These are phyloP conservation scores for Polypedilum vanderplanki DNA, from an alignment of 1,140 invertebrate genomes.

Conservation along the genomic window DNA sequence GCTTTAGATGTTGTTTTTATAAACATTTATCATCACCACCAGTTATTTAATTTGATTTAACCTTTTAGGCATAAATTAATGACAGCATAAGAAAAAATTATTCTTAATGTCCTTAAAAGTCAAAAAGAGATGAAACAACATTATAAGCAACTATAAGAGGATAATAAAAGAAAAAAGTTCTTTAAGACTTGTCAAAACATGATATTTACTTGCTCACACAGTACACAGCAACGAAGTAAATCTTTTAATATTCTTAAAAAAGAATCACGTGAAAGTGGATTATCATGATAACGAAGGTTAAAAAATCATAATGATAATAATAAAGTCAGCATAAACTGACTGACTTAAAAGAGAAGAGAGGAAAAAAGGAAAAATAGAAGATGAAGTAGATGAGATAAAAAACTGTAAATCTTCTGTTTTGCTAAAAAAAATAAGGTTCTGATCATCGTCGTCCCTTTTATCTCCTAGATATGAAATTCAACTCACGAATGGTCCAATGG, in stretches of 20 bases:
- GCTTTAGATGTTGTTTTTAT: too few species aligned
- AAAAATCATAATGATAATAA: constrained; percentile 4
- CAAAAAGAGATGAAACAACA: too few species aligned
- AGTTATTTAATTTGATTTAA: too few species aligned
- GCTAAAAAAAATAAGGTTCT: constrained; percentile 6
- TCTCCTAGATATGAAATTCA: background rate
- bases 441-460: background rate
- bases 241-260: background rate
- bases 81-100: too few species aligned
- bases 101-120: too few species aligned
- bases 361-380: background rate
- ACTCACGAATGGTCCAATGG: background rate
- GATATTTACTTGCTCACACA: too few species aligned
- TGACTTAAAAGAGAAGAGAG: background rate
- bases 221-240: background rate
- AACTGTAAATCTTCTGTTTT: constrained; percentile 6
- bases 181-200: background rate
- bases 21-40: too few species aligned
- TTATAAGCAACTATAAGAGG: background rate
- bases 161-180: background rate
- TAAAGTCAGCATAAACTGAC: background rate
- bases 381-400: background rate
- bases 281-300: constrained; percentile 18
- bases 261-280: constrained; percentile 11
- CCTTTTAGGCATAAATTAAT: too few species aligned